Evolutionary conservation across 2,797 vertebrate species (phyloP).

Genomic region (Amblyopsis hoosieri): DNA sequence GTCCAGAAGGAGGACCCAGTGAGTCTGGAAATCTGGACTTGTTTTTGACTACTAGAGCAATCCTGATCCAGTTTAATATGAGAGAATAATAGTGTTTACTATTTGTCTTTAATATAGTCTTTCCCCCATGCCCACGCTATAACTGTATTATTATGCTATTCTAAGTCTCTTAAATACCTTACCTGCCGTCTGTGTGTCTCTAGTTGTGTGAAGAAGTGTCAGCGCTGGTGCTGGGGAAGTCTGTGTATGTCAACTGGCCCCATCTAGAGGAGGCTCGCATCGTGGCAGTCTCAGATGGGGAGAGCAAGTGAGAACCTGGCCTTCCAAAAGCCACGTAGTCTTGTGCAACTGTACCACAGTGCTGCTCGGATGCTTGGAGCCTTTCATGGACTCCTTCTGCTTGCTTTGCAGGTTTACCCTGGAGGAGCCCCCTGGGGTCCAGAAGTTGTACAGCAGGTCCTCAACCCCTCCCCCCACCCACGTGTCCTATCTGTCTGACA

Average conservation of each 20-base stretch:
- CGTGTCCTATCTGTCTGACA: constrained; percentile 84
- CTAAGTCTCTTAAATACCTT: neutral
- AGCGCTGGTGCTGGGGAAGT: constrained; percentile 80
- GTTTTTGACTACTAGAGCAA: neutral
- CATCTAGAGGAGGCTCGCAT: constrained; percentile 96
- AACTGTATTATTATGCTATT: too few species aligned
- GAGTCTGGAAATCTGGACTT: constrained; percentile 30
- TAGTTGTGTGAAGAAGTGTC: constrained; percentile 85
- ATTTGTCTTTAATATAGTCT: too few species aligned
- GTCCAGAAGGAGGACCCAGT: constrained; percentile 79
- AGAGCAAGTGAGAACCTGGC: constrained; percentile 83
- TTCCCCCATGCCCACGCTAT: too few species aligned
- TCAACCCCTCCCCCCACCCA: constrained; percentile 83
- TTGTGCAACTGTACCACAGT: neutral
- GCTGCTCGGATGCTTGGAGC: neutral
- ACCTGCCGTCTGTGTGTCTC: neutral
- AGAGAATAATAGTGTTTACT: too few species aligned
- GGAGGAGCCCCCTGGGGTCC: constrained; percentile 85
- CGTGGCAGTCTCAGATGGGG: constrained; percentile 90
- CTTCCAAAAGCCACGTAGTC: neutral
- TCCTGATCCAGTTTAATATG: neutral
- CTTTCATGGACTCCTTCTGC: neutral
- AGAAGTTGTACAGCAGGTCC: constrained; percentile 82
- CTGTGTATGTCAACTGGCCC: constrained; percentile 96
- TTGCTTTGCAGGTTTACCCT: constrained; percentile 82